These are phyloP conservation scores for Oceanodroma leucorhoa DNA, from an alignment of 2,797 vertebrate species.

Conservation along the genomic window DNA sequence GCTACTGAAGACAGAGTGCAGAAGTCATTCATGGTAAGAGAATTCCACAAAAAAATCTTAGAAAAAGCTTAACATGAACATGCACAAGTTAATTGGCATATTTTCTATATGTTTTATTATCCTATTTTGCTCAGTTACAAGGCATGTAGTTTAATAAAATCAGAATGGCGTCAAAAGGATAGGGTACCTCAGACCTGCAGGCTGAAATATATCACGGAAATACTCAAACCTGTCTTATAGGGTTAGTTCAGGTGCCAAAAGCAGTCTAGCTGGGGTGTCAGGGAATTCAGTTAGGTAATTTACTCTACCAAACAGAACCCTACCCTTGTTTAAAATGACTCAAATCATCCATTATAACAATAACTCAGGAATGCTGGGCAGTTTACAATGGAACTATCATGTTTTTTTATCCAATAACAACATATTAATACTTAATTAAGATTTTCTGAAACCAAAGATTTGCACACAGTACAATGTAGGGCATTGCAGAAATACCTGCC, in stretches of 20 bases:
- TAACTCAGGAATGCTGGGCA: not conserved
- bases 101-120: not conserved
- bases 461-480: not conserved
- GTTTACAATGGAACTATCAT: not conserved
- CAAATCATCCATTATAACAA: not conserved
- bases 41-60: conserved; percentile 24
- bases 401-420: not conserved
- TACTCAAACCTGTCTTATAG: not conserved
- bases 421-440: not conserved
- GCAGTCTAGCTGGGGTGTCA: not conserved
- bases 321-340: not conserved
- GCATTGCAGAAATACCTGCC: not conserved
- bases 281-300: not conserved
- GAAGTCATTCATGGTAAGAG: conserved; percentile 1
- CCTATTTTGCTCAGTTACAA: not conserved
- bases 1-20: not conserved
- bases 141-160: not conserved
- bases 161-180: not conserved
- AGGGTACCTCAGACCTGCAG: not conserved
- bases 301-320: not conserved
- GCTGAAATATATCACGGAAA: not conserved
- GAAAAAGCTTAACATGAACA: conserved; percentile 19
- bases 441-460: not conserved
- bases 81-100: not conserved
- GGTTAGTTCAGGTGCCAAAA: not conserved